Conservation (phyloP, 2,888 invertebrate species). For the Empis livida region DNA sequence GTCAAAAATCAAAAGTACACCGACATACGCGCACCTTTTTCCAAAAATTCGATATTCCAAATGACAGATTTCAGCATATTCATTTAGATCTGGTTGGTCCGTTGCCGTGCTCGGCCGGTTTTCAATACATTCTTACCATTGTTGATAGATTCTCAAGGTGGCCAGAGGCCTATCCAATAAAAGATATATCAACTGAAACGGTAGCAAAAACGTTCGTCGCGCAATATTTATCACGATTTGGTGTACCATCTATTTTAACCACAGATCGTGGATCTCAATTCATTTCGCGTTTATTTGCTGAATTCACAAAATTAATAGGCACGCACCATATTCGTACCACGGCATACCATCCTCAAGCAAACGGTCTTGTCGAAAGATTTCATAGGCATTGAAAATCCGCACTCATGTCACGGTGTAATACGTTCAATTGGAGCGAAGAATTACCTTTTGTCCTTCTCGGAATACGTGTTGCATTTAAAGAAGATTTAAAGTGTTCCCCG, state of each 20-base stretch:
- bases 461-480: not conserved
- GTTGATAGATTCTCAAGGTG: slow-evolving; percentile 6
- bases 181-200: slow-evolving; percentile 2
- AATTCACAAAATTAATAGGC: not conserved
- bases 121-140: slow-evolving; percentile 4
- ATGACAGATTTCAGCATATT: slow-evolving; percentile 10
- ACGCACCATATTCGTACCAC: too few species aligned
- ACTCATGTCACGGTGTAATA: not conserved
- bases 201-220: slow-evolving; percentile 2
- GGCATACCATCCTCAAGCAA: not conserved
- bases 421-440: not conserved
- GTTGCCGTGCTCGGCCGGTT: slow-evolving; percentile 15
- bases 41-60: not conserved
- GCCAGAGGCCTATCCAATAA: slow-evolving; percentile 4
- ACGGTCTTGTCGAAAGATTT: not conserved
- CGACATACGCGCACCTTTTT: slow-evolving; percentile 2
- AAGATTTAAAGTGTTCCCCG: not conserved
- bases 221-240: slow-evolving; percentile 3
- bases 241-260: slow-evolving; percentile 1
- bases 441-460: too few species aligned
- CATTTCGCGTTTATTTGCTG: slow-evolving; percentile 3
- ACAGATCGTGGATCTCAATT: slow-evolving; percentile 4
- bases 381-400: not conserved
- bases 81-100: slow-evolving; percentile 26
- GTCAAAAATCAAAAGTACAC: slow-evolving; percentile 3